A percentile compares a stretch with the other conserved stretches of the same genome.
Evolutionary conservation across 2,888 invertebrate genomes (phyloP).

Genomic region (Carpatolechia fugitivella): DNA sequence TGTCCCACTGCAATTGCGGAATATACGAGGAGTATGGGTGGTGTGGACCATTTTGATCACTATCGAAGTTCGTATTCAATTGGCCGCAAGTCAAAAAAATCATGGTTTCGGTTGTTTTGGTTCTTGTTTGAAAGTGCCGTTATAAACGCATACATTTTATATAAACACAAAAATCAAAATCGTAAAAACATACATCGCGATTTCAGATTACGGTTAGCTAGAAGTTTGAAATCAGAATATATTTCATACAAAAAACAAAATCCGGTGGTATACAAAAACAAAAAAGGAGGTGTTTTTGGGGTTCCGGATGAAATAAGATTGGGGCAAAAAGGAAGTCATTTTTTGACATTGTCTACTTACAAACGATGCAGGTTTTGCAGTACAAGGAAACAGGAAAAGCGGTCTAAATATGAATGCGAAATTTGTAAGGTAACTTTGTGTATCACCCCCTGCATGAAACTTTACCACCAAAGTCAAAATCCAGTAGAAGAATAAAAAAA

Average conservation of each 20-base stretch:
- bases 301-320: conserved; percentile 37
- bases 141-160: conserved; percentile 23
- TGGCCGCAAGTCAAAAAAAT: conserved; percentile 22
- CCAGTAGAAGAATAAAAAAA: background rate
- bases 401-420: conserved; percentile 24
- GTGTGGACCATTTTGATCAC: conserved; percentile 22
- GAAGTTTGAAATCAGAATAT: conserved; percentile 21
- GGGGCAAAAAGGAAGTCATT: conserved; percentile 33
- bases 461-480: background rate
- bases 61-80: conserved; percentile 21
- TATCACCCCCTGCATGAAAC: background rate
- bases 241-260: conserved; percentile 18
- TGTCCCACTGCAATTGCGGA: conserved; percentile 24
- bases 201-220: conserved; percentile 21
- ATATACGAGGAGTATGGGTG: conserved; percentile 23
- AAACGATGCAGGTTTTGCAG: conserved; percentile 39
- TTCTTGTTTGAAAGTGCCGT: conserved; percentile 25
- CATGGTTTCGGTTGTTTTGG: conserved; percentile 24
- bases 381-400: conserved; percentile 28
- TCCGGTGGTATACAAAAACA: conserved; percentile 20
- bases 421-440: background rate
- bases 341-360: conserved; percentile 31
- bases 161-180: conserved; percentile 18
- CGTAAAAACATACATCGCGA: conserved; percentile 23
- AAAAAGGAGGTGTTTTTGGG: conserved; percentile 30